Base-by-base conservation (phyloP, 2,888 invertebrate species). In the Nasonovia ribisnigri region DNA sequence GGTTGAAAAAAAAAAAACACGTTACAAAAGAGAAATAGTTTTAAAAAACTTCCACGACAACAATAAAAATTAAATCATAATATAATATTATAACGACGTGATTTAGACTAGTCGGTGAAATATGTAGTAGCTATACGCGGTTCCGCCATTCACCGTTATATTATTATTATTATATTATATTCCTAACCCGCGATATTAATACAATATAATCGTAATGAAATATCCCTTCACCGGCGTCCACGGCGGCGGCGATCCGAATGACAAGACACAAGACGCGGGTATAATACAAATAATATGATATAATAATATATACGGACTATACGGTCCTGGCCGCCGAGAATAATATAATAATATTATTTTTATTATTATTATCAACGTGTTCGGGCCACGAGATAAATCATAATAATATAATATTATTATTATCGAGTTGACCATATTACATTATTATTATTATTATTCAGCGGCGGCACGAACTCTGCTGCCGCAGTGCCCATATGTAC, bases 221-320 rank as follows among this genome's bases (percentile, higher is more conserved):
- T 54, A 88, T 88, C 88, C 88, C 88, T 88, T 88, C 88, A 57
- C 88, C 42, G 26, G 67, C 16, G 67, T n/a, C n/a, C 13, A n/a
- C n/a, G 10, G 4, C n/a, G 67, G 13, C n/a, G 67, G 36, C 36
- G 36, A 77, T 77, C 77, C 77, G 77, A 77, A 77, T 77, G 77
- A 77, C 77, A 42, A 77, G 77, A 77, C 77, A 36, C 36, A 57
- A 57, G 57, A 77, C 77, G 20, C 77, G 77, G 77, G 77, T 77
- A 36, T 36, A 67, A 67, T 67, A 67, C 5, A 67, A 67, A n/a
- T 67, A 60, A 60, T n/a, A 36, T 67, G 67, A 67, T 67, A 36
- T 67, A 67, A 67, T n/a, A 57, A 8, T 46, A 46, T n/a, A 60
- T n/a, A 13, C 5, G 67, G 67, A 67, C n/a, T 16, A 16, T n/a